Conservation (phyloP, 2,888 invertebrate genomes). For the Eilema depressum region DNA sequence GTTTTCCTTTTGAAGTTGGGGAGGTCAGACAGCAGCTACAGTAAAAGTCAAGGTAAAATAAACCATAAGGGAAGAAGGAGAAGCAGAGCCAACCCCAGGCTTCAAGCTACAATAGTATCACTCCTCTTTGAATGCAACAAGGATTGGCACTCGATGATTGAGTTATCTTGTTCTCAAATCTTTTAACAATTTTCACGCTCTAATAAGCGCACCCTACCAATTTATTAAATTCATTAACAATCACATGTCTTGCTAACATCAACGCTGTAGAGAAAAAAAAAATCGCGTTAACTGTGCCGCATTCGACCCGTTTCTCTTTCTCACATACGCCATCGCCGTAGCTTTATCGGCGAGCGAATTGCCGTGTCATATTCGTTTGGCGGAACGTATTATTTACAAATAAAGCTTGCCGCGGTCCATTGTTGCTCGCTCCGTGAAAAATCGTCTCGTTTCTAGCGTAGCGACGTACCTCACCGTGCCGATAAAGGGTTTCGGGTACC, state of each 20-base stretch:
- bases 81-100: not conserved
- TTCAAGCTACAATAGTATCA: not conserved
- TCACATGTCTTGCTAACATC: not conserved
- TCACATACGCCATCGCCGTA: constrained; percentile 39
- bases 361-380: constrained; percentile 76
- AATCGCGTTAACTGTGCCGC: constrained; percentile 18
- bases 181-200: not conserved
- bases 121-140: not conserved
- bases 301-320: constrained; percentile 35
- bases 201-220: not conserved
- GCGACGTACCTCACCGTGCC: constrained; percentile 59
- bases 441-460: constrained; percentile 71
- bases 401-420: constrained; percentile 76
- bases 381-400: constrained; percentile 81
- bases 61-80: not conserved
- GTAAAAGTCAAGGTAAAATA: not conserved
- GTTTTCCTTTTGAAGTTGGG: too few species aligned
- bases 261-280: constrained; percentile 1
- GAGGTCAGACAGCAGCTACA: too few species aligned
- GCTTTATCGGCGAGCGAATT: constrained; percentile 68
- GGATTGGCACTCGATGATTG: not conserved
- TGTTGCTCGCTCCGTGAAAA: constrained; percentile 71
- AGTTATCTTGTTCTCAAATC: not conserved
- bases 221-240: not conserved
- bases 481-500: constrained; percentile 68